Percentiles rank a stretch among this genome's conserved stretches.
Conservation (phyloP, 2,797 vertebrate genomes). For the Phalloptychus januarius region DNA sequence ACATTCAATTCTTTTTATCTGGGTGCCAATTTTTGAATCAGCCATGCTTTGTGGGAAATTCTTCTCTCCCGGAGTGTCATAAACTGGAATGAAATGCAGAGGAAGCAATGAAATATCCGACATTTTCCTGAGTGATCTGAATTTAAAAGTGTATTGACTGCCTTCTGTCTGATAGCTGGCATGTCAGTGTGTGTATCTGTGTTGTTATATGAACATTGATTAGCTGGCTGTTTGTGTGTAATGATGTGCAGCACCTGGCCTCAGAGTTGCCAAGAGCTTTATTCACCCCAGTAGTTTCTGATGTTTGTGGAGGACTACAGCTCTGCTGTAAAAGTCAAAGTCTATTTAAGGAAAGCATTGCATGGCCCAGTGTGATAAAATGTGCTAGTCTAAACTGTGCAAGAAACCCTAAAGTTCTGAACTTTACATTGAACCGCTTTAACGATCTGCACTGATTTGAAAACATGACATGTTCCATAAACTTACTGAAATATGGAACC, state of each 20-base stretch:
- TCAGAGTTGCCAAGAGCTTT: constrained; percentile 46
- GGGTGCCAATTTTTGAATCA: constrained; percentile 23
- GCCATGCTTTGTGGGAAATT: constrained; percentile 21
- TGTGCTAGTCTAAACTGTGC: constrained; percentile 37
- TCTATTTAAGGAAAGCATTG: constrained; percentile 39
- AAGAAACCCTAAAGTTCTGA: constrained; percentile 30
- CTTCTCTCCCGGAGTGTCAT: constrained; percentile 20
- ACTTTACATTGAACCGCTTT: constrained; percentile 44
- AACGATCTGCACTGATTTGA: constrained; percentile 28
- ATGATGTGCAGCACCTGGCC: constrained; percentile 61
- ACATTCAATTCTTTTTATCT: constrained; percentile 13
- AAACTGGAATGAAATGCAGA: constrained; percentile 35
- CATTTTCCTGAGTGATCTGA: constrained; percentile 47
- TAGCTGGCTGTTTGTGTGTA: constrained; percentile 49
- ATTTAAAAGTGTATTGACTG: constrained; percentile 55
- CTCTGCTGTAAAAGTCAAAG: constrained; percentile 39
- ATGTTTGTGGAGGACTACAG: constrained; percentile 43
- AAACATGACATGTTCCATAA: not conserved
- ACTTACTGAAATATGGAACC: constrained; percentile 5
- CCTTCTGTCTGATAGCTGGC: constrained; percentile 39
- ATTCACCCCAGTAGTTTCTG: constrained; percentile 35
- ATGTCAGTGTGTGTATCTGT: constrained; percentile 55
- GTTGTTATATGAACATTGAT: constrained; percentile 60
- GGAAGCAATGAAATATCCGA: constrained; percentile 30
- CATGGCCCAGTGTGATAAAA: constrained; percentile 43